phyloP scores from a whole-genome alignment of 1,140 invertebrate species.

The Danaus melanippus region DNA sequence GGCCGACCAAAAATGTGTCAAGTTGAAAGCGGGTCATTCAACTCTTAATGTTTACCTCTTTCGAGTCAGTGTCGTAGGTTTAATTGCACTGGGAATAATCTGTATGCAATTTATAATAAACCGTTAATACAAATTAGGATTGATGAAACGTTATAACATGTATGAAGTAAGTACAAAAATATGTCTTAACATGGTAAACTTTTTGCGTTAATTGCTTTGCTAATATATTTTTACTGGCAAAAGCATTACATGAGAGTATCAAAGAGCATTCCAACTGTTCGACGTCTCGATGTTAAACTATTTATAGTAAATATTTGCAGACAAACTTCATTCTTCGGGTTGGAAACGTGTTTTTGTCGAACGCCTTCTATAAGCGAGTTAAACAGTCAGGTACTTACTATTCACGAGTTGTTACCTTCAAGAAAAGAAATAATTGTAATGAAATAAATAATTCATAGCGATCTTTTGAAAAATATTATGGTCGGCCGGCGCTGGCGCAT shows the following conservation, averaged over 20 bases:
- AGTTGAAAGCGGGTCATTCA: slow-evolving; percentile 63
- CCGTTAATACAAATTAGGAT: no score
- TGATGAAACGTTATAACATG: no score
- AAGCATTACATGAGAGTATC: no score
- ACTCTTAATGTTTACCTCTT: slow-evolving; percentile 54
- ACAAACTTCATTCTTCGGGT: slow-evolving; percentile 22
- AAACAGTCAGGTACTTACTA: slow-evolving; percentile 43
- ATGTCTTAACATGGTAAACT: no score
- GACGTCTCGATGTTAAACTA: slow-evolving; percentile 7
- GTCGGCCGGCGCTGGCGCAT: slow-evolving; percentile 53
- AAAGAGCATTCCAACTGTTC: no score
- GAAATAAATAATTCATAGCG: slow-evolving; percentile 67
- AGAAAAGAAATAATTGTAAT: slow-evolving; percentile 69
- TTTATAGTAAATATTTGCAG: slow-evolving; percentile 20
- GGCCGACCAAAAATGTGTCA: slow-evolving; percentile 67
- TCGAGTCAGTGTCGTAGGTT: slow-evolving; percentile 22
- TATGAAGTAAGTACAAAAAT: no score
- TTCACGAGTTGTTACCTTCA: slow-evolving; percentile 53
- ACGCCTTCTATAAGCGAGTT: slow-evolving; percentile 20
- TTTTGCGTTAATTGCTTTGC: no score
- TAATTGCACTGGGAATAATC: no score
- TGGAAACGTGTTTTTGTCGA: slow-evolving; percentile 24
- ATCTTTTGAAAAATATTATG: slow-evolving; percentile 67
- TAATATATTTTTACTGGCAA: no score
- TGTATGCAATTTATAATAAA: no score